Percentiles rank a stretch among this genome's conserved stretches.
Evolutionary conservation across 2,888 invertebrate genomes (phyloP).

Genomic region (Folsomia manolachei): DNA sequence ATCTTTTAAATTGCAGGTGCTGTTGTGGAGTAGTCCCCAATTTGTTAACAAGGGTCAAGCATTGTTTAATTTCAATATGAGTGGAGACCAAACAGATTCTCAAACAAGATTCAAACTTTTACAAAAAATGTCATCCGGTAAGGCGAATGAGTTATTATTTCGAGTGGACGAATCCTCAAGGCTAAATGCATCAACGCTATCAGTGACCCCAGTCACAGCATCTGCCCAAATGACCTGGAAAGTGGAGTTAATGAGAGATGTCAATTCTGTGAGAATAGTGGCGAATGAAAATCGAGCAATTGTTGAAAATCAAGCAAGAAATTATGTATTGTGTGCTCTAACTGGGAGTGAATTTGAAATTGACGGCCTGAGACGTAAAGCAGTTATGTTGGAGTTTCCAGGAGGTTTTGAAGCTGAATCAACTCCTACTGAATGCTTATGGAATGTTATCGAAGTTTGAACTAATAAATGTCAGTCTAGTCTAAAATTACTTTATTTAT

Average conservation of each 20-base stretch:
- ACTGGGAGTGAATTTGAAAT: slow-evolving; percentile 24
- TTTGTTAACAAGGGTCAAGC: background rate
- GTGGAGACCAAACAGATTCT: background rate
- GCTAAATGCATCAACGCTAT: background rate
- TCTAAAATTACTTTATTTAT: too few relatives aligned
- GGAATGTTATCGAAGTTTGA: background rate
- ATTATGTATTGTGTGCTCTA: slow-evolving; percentile 26
- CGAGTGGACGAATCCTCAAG: background rate
- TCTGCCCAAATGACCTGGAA: background rate
- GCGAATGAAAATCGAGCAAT: background rate
- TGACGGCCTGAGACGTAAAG: background rate
- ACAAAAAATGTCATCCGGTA: background rate
- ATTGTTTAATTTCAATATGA: background rate
- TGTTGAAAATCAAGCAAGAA: background rate
- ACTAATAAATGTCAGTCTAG: too few relatives aligned
- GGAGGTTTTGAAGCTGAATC: background rate
- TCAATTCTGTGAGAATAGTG: background rate
- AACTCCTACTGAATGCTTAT: background rate
- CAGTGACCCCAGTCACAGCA: background rate
- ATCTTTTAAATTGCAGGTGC: background rate
- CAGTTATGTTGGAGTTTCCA: background rate
- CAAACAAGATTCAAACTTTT: background rate
- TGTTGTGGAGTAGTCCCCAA: background rate
- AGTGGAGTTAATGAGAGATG: background rate
- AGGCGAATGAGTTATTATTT: slow-evolving; percentile 29